A percentile compares a stretch with the other conserved stretches of the same genome.
Evolutionary conservation across 2,113 vertebrate species (phyloP).

Genomic region (Siphamia tubifer): DNA sequence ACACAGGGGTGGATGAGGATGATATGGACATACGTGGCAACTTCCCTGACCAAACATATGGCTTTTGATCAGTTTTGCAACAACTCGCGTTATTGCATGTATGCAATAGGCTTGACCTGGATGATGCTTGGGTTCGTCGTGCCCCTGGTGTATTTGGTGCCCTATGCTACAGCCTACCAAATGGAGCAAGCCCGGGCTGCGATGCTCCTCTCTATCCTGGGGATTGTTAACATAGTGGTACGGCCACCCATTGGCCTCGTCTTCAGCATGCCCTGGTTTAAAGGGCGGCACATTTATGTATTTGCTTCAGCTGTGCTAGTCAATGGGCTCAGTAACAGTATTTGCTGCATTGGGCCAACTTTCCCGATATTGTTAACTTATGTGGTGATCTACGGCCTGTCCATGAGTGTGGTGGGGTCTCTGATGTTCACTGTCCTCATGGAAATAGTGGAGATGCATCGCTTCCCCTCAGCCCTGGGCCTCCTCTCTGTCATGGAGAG

Average conservation of each 20-base stretch:
- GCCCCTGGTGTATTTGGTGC: conserved; percentile 89
- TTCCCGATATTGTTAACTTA: conserved; percentile 84
- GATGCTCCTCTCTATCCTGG: conserved; percentile 86
- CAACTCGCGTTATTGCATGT: conserved; percentile 83
- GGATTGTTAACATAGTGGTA: conserved; percentile 89
- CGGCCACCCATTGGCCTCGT: conserved; percentile 84
- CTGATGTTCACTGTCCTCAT: conserved; percentile 92
- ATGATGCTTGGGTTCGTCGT: conserved; percentile 88
- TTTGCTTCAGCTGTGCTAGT: conserved; percentile 80
- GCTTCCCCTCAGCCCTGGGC: conserved; percentile 90
- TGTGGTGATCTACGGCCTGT: conserved; percentile 83
- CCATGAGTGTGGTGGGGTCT: conserved; percentile 87
- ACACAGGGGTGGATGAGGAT: neutral
- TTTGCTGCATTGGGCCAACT: conserved; percentile 79
- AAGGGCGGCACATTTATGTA: conserved; percentile 83
- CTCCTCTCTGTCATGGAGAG: conserved; percentile 90
- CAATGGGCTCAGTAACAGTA: conserved; percentile 89
- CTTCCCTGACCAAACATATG: conserved; percentile 79
- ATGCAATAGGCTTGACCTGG: conserved; percentile 84
- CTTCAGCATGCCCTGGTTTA: conserved; percentile 77
- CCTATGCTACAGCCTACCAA: conserved; percentile 81
- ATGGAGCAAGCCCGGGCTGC: conserved; percentile 84
- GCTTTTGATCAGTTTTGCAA: conserved; percentile 88
- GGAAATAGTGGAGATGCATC: conserved; percentile 90
- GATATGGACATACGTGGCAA: neutral